Base-by-base conservation (phyloP, 2,113 vertebrate genomes). In the Petrocephalus zakoni region DNA sequence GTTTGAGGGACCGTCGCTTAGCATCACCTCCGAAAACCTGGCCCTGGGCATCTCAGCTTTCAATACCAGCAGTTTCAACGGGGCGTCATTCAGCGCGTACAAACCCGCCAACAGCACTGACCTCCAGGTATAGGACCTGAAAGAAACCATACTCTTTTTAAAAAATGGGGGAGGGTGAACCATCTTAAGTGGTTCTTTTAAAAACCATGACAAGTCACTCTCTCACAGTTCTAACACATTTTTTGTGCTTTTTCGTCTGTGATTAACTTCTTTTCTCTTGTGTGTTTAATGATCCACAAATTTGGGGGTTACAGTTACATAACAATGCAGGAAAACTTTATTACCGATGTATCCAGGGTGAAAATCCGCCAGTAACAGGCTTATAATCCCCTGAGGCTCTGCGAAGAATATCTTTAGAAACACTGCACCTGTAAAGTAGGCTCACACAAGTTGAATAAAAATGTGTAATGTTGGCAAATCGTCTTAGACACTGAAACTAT, bases 11-110 rank as follows among this genome's bases (percentile, higher is more conserved):
- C 90, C 94, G 0, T 97, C 92, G 0, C 92, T 99, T 92, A 97
- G 93, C 89, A 97, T 99, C 92, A 94, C 94, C 51, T 98, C 97
- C 90, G 94, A 90, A 90, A 96, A 98, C 89, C 93, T 99, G 0
- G 97, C 97, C 17, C 90, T 99, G 88, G 97, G 96, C 11, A 94
- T 99, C 4, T 96, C 96, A 21, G 92, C 97, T 37, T 51, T 99
- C 88, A 96, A 97, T 89, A 87, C 93, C 91, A 93, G 92, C 85
- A 89, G 87, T 11, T 98, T 96, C 92, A 95, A 87, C 82, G 96
- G 96, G 37, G 96, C 95, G 19, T 95, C 95, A 89, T 98, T 99
- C 95, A 98, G 96, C 47, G 97, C 98, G 61, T 94, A 96, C 47
- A 91, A 96, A 10, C 93, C 93, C 5, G 95, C 91, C 4, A 96